A percentile compares a stretch with the other conserved stretches of the same genome.
Conservation (phyloP, 2,113 vertebrate genomes). For the Ictalurus furcatus region DNA sequence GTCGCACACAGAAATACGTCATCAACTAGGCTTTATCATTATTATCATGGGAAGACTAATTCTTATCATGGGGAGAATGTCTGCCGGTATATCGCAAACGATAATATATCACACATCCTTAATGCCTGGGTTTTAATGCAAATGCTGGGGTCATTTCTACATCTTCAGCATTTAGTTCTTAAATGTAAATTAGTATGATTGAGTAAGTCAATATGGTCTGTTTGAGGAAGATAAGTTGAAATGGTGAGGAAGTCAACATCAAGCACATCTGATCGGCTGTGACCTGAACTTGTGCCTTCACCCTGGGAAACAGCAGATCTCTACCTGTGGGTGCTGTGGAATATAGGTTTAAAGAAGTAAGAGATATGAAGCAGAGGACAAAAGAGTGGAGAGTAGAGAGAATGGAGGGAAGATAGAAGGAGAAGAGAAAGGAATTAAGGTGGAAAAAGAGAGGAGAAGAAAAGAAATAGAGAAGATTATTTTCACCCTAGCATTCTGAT, state of each 20-base stretch:
- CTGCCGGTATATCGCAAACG: too few relatives aligned
- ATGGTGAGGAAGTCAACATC: not conserved
- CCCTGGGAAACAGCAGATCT: not conserved
- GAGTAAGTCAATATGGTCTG: not conserved
- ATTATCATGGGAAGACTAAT: too few relatives aligned
- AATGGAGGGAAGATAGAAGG: not conserved
- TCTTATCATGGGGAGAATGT: too few relatives aligned
- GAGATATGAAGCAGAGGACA: not conserved
- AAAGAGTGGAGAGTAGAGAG: not conserved
- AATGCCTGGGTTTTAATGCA: not conserved
- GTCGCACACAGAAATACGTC: too few relatives aligned
- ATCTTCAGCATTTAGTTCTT: not conserved
- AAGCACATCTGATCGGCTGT: not conserved
- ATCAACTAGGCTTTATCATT: too few relatives aligned
- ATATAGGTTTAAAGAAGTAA: not conserved
- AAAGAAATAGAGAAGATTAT: conserved; percentile 41
- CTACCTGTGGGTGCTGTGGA: not conserved
- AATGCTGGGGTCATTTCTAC: not conserved
- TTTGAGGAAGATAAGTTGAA: not conserved
- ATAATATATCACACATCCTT: too few relatives aligned
- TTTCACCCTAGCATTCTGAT: conserved; percentile 43
- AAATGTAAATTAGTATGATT: not conserved
- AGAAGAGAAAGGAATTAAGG: not conserved
- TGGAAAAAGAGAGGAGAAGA: not conserved
- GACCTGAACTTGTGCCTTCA: not conserved